phyloP scores from a whole-genome alignment of 2,113 vertebrate species.

The Leptodactylus fuscus region DNA sequence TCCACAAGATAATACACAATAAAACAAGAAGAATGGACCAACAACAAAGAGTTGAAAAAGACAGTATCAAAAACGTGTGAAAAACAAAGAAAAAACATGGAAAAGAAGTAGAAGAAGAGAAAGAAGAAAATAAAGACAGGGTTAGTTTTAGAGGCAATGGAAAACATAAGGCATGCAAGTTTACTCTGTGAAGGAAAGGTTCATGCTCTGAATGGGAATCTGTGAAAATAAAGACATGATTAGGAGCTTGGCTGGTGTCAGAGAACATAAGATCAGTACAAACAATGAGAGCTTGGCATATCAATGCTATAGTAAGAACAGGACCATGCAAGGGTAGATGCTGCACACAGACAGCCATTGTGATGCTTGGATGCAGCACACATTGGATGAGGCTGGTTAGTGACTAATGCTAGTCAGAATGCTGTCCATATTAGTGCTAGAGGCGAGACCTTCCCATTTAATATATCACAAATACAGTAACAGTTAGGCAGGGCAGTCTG shows the following conservation, averaged over 20 bases:
- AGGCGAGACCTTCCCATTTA: background rate
- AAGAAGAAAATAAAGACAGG: slow-evolving; percentile 94
- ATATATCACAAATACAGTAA: background rate
- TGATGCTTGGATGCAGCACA: slow-evolving; percentile 49
- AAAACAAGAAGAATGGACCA: slow-evolving; percentile 65
- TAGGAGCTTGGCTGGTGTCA: slow-evolving; percentile 61
- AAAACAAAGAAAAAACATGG: slow-evolving; percentile 78
- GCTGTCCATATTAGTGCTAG: background rate
- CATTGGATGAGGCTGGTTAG: slow-evolving; percentile 14
- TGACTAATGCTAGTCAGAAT: background rate
- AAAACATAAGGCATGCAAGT: slow-evolving; percentile 84
- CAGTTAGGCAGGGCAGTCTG: background rate
- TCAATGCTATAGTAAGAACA: slow-evolving; percentile 58
- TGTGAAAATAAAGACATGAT: slow-evolving; percentile 72
- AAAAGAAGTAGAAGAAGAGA: slow-evolving; percentile 62
- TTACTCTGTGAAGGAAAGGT: slow-evolving; percentile 80
- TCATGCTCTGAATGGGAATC: slow-evolving; percentile 86
- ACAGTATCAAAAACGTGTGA: slow-evolving; percentile 73
- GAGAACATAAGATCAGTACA: slow-evolving; percentile 58
- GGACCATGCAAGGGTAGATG: slow-evolving; percentile 63
- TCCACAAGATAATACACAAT: slow-evolving; percentile 81
- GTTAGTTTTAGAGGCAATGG: slow-evolving; percentile 92
- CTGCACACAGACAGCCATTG: slow-evolving; percentile 55
- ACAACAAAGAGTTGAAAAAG: slow-evolving; percentile 53
- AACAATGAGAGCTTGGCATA: slow-evolving; percentile 57